Conservation (phyloP, 2,888 invertebrate genomes). For the Chymomyza procnemis region DNA sequence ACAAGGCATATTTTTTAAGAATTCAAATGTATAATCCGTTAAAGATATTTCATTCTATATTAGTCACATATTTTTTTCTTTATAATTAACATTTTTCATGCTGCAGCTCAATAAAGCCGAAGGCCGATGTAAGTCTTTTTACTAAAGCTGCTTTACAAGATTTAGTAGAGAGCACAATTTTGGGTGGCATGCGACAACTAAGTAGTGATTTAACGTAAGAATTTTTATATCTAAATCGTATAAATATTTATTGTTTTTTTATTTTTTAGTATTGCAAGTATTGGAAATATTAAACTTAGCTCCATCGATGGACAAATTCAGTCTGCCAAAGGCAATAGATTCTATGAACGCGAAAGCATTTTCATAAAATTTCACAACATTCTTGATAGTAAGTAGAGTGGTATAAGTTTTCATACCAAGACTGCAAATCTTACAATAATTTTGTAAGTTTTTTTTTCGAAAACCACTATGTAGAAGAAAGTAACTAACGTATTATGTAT, state of each 20-base stretch:
- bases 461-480: too few relatives aligned
- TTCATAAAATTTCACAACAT: conserved; percentile 43
- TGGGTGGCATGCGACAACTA: conserved; percentile 45
- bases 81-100: too few relatives aligned
- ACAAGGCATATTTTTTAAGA: not conserved
- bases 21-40: not conserved
- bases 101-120: conserved; percentile 40
- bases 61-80: not conserved
- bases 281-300: conserved; percentile 28
- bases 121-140: conserved; percentile 38
- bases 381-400: conserved; percentile 40
- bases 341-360: conserved; percentile 35
- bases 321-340: conserved; percentile 13
- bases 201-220: conserved; percentile 45
- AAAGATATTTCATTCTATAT: too few relatives aligned
- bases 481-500: too few relatives aligned
- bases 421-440: not conserved
- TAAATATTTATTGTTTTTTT: not conserved
- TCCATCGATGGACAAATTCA: conserved; percentile 34
- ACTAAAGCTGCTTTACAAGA: conserved; percentile 47
- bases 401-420: not conserved
- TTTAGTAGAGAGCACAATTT: conserved; percentile 33
- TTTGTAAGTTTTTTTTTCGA: too few relatives aligned
- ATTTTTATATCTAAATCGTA: not conserved
- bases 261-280: conserved; percentile 41